Base-by-base conservation (phyloP, 2,113 vertebrate genomes). In the Solea solea region DNA sequence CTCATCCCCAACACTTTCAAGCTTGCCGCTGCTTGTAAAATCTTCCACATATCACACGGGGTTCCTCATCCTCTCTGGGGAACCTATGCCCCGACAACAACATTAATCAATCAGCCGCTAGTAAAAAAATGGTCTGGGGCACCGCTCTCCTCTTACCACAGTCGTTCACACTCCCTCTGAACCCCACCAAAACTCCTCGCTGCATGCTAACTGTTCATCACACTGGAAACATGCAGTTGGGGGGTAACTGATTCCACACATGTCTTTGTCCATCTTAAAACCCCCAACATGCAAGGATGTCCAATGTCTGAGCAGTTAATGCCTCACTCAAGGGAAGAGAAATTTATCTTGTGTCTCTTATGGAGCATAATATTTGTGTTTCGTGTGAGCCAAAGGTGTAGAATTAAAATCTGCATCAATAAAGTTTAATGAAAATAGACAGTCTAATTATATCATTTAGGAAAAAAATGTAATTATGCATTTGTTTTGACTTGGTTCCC, bases 1-100 rank as follows among this genome's bases (percentile, higher is more conserved):
- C 71, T 86, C 94, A 95, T 96, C 95, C 21, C 95, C 94, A 95
- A 94, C 94, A 91, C 94, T 94, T 94, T 89, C 93, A 94, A 94
- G 94, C 92, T 93, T 63, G 84, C 94, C 81, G 89, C 93, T 87
- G 89, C 95, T 94, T 94, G 93, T 95, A 95, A 95, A 95, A 94
- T 90, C 86, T 92, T 93, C 93, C 94, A 94, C 91, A 88, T 95
- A 94, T 94, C 94, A 95, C 91, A 91, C 83, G 78, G 68, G 76
- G 89, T 90, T 93, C 90, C 90, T 93, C 83, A 82, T 90, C 86
- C 91, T 92, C 96, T 93, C 94, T 79, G 13, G 78, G 93, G 94
- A 92, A 86, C 88, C 69, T 83, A 68, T 88, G 70, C 82, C 84
- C 87, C 81, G 85, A 91, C 89, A 92, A 93, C 90, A 92, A 94